These are phyloP conservation scores for Drosophila lacicola DNA, from an alignment of 2,888 invertebrate genomes.

Conservation along the genomic window DNA sequence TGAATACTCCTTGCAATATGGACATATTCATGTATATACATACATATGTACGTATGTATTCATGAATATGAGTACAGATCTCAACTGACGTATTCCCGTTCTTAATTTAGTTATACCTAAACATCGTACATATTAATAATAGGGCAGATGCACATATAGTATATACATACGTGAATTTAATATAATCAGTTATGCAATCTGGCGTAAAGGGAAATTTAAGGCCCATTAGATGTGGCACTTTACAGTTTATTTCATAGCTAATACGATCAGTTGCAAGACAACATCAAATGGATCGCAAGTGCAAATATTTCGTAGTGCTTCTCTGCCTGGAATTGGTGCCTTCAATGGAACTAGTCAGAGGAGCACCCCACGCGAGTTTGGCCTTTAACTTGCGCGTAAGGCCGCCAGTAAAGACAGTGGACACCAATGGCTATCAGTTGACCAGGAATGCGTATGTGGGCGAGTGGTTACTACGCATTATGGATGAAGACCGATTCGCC, in stretches of 20 bases:
- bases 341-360: background rate
- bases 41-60: no score
- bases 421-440: constrained; percentile 8
- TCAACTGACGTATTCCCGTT: no score
- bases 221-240: background rate
- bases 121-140: no score
- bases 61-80: no score
- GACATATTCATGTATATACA: no score
- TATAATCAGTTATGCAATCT: background rate
- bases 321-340: background rate
- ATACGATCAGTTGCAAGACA: background rate
- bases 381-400: background rate
- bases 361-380: no score
- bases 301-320: background rate
- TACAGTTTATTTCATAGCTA: background rate
- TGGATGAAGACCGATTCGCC: constrained; percentile 16
- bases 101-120: no score
- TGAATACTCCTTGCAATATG: no score
- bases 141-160: no score
- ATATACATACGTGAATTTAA: no score
- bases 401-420: constrained; percentile 17
- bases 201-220: background rate
- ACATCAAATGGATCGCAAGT: constrained; percentile 5
- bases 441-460: constrained; percentile 19
- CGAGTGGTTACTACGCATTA: constrained; percentile 29